Evolutionary conservation across 2,888 invertebrate genomes (phyloP).

Genomic region (Brachypalpus laphriformis): DNA sequence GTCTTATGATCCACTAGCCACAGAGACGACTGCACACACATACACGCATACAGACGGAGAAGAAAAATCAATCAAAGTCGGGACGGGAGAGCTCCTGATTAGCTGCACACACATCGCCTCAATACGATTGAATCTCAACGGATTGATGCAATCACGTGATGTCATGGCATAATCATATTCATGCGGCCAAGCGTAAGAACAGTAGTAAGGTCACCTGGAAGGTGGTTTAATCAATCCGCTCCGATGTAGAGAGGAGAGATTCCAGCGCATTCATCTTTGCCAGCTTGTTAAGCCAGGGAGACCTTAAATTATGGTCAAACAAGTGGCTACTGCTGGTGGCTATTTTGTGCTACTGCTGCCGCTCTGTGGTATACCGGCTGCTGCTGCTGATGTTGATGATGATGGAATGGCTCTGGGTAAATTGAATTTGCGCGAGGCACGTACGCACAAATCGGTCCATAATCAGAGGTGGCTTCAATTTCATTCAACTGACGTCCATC

Average conservation of each 20-base stretch:
- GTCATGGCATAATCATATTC: constrained; percentile 73
- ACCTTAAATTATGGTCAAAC: constrained; percentile 73
- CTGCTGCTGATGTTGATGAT: no score
- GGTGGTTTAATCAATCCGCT: constrained; percentile 81
- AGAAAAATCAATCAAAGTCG: constrained; percentile 68
- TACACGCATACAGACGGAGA: not conserved
- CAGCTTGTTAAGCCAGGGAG: constrained; percentile 70
- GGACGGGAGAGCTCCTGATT: constrained; percentile 59
- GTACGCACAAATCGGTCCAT: constrained; percentile 82
- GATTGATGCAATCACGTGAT: constrained; percentile 73
- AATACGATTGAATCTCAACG: constrained; percentile 64
- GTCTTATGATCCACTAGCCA: constrained; percentile 51
- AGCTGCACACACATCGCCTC: constrained; percentile 58
- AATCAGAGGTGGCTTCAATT: constrained; percentile 75
- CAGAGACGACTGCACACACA: constrained; percentile 36
- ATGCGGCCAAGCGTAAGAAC: constrained; percentile 78
- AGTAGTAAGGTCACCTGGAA: constrained; percentile 81
- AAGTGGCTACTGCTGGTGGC: constrained; percentile 64
- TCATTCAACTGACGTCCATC: constrained; percentile 73
- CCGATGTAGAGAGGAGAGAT: constrained; percentile 12
- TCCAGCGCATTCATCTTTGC: constrained; percentile 39
- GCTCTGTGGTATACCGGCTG: constrained; percentile 50
- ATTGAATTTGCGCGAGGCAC: constrained; percentile 82
- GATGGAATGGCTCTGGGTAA: constrained; percentile 74
- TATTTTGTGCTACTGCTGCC: constrained; percentile 55